phyloP scores from a whole-genome alignment of 2,797 vertebrate species.

The Melanotaenia maccullochi region DNA sequence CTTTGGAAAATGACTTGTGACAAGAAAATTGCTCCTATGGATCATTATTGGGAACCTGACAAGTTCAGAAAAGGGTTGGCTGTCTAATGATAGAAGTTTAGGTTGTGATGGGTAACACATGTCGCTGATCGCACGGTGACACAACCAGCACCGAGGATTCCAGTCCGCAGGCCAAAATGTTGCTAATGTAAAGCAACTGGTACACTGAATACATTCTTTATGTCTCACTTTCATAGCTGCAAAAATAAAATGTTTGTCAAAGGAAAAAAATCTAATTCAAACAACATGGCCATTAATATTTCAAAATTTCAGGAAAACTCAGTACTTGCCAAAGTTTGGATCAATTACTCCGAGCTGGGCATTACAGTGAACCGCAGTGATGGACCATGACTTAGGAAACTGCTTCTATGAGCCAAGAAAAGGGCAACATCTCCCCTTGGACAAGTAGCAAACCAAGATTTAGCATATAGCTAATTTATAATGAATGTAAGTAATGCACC shows the following conservation, averaged over 20 bases:
- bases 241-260: neutral
- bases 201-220: neutral
- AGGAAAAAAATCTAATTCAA: neutral
- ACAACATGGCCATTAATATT: neutral
- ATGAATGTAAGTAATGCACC: too few species aligned
- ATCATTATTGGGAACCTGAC: constrained; percentile 72
- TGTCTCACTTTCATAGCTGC: neutral
- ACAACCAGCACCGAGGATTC: constrained; percentile 47
- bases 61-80: constrained; percentile 66
- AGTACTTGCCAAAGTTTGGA: neutral
- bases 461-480: too few species aligned
- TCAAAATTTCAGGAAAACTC: neutral
- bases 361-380: neutral
- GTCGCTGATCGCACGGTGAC: constrained; percentile 57
- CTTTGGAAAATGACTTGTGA: constrained; percentile 70
- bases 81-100: constrained; percentile 72
- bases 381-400: neutral
- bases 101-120: constrained; percentile 79
- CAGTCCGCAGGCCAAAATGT: constrained; percentile 16
- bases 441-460: too few species aligned
- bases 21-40: constrained; percentile 69
- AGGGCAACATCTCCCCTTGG: too few species aligned
- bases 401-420: neutral
- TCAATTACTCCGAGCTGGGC: neutral
- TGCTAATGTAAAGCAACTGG: constrained; percentile 35